Evolutionary conservation across 1,140 invertebrate genomes (phyloP).

Genomic region (Hypsibius dujardini): DNA sequence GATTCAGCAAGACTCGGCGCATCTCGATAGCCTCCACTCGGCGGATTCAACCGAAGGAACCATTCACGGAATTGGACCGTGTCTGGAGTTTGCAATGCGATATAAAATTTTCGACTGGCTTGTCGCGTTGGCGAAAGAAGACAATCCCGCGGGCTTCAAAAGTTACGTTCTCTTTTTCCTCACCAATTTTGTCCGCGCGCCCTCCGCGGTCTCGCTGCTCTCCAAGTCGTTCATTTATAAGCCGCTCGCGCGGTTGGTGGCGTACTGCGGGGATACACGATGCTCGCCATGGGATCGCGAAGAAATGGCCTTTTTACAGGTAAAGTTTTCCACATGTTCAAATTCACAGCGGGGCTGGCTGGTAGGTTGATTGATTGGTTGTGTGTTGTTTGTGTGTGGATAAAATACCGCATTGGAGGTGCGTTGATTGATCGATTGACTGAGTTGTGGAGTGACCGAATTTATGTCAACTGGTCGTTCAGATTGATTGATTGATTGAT

Average conservation of each 20-base stretch:
- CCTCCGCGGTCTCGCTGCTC: background rate
- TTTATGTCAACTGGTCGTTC: no score
- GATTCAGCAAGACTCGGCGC: background rate
- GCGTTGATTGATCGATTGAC: no score
- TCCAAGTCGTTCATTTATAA: conserved; percentile 13
- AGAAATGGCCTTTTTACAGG: background rate
- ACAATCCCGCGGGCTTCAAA: conserved; percentile 14
- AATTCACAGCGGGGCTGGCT: no score
- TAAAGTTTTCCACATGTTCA: no score
- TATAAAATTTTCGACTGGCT: conserved; percentile 15
- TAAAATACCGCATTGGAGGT: no score
- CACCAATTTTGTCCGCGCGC: background rate
- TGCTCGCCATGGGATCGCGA: conserved; percentile 14
- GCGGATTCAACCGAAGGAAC: background rate
- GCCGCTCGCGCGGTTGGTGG: background rate
- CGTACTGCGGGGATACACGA: background rate
- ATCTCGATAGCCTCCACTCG: background rate
- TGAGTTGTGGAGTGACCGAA: no score
- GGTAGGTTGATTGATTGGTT: no score
- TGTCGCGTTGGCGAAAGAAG: background rate
- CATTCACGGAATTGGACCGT: background rate
- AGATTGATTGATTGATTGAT: no score
- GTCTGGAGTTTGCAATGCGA: background rate
- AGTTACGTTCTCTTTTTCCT: conserved; percentile 14
- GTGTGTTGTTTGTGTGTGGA: no score